Conservation (phyloP, 2,888 invertebrate species). For the Leptarthrus brevirostris region DNA sequence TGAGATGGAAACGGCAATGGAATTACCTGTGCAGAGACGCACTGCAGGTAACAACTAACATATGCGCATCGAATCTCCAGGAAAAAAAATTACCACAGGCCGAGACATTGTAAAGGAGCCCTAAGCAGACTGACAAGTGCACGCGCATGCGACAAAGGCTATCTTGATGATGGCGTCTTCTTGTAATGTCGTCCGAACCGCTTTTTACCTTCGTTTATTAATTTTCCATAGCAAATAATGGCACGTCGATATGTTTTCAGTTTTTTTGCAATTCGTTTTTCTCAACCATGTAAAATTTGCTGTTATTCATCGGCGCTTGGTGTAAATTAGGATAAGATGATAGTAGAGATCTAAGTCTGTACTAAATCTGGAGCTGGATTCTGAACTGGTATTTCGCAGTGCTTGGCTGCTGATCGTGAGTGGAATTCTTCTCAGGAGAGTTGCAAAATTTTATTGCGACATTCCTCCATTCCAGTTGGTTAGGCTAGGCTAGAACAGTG, state of each 20-base stretch:
- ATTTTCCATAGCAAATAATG: constrained; percentile 43
- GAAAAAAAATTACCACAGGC: not conserved
- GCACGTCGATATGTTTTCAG: not conserved
- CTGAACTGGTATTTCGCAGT: constrained; percentile 1
- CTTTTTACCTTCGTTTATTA: constrained; percentile 38
- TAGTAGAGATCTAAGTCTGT: too few species aligned
- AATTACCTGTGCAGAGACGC: not conserved
- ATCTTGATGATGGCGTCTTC: constrained; percentile 18
- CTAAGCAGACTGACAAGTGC: constrained; percentile 37
- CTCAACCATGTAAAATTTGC: constrained; percentile 27
- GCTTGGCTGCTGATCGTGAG: not conserved
- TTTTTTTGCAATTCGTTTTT: not conserved
- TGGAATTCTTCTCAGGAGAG: not conserved
- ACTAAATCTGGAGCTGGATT: not conserved
- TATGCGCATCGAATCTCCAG: constrained; percentile 32
- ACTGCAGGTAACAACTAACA: constrained; percentile 11
- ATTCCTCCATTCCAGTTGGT: not conserved
- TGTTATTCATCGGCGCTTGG: not conserved
- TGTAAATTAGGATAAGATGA: constrained; percentile 38
- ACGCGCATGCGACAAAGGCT: constrained; percentile 43
- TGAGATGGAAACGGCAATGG: not conserved
- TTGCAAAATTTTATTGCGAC: constrained; percentile 40
- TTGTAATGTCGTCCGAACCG: constrained; percentile 2
- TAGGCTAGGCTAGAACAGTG: too few species aligned
- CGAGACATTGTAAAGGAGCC: not conserved